Base-by-base conservation (phyloP, 2,888 invertebrate species). In the Sphaeridia pumilis region DNA sequence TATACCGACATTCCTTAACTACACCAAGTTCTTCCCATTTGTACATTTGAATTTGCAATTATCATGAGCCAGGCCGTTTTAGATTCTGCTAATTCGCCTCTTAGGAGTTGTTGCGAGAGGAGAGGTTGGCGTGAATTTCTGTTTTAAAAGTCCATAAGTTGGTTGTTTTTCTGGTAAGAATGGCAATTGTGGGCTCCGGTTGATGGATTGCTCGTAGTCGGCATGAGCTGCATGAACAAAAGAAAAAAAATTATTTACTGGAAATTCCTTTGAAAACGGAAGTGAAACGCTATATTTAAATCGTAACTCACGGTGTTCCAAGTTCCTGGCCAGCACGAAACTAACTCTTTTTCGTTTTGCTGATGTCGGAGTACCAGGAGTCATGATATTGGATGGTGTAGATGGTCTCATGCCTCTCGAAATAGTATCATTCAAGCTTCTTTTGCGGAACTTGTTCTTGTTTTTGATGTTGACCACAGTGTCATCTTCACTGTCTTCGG, bases 161-260 rank as follows among this genome's bases (percentile, higher is more conserved):
- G 88, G 88, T 63, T 75, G 77, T 51, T 77, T 81, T 20, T 74
- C 74, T 0, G 83, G 77, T 67, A 87, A 85, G 59, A 75, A 87
- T 0, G 87, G 87, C 58, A 86, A 78, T 7, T 75, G 79, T 0
- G 87, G 87, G 36, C 84, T 84, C 47, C 77, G 76, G 44, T 75
- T 71, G 0, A 88, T 74, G 65, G 83, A 82, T 31, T 76, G 76
- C 20, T 80, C 76, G 63, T 87, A 87, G 58, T 87, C 86, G 2
- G 79, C 74, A 0, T 83, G 77, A 26, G 80, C 80, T 67, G 46
- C 25, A 46, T 45, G 28, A 14, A n/a, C 3, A 10, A 7, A 10
- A 44, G 3, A n/a, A 10, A 24, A 7, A 4, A 17, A 44, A 25
- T 26, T 20, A 21, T 14, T 20, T 4, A 44, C 17, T 44, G 27